phyloP scores from a whole-genome alignment of 2,113 vertebrate species.

The Pogona vitticeps region DNA sequence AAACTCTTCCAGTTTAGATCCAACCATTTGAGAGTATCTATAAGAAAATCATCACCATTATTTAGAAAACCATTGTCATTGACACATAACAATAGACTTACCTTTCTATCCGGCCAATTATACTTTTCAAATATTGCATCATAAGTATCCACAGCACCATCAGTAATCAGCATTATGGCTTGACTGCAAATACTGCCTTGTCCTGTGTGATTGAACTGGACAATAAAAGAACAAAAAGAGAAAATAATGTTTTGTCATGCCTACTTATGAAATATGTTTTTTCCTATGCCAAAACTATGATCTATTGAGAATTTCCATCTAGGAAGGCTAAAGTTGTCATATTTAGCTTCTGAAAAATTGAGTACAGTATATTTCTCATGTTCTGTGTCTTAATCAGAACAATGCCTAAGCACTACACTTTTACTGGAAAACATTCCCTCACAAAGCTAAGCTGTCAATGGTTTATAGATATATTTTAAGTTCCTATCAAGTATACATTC shows the following conservation, averaged over 20 bases:
- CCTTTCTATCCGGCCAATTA: conserved; percentile 98
- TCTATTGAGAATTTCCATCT: background rate
- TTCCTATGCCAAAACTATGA: background rate
- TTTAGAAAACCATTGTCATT: background rate
- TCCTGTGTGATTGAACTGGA: conserved; percentile 94
- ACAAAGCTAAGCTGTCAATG: background rate
- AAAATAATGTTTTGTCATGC: conserved; percentile 27
- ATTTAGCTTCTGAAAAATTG: background rate
- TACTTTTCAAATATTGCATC: conserved; percentile 94
- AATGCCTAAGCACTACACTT: background rate
- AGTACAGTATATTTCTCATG: background rate
- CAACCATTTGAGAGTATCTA: conserved; percentile 1
- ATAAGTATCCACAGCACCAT: conserved; percentile 96
- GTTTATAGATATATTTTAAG: background rate
- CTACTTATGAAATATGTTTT: background rate
- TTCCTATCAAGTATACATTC: background rate
- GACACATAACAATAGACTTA: conserved; percentile 59
- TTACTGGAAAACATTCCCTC: background rate
- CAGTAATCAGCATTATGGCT: conserved; percentile 97
- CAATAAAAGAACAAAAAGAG: conserved; percentile 35
- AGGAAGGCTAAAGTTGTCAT: background rate
- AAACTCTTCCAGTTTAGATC: background rate
- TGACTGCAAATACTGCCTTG: conserved; percentile 97
- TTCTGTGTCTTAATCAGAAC: background rate
- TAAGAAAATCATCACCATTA: background rate